Evolutionary conservation across 2,888 invertebrate species (phyloP), one percentile per base, ranked within the genome.

Genomic region (Idaea straminata): DNA sequence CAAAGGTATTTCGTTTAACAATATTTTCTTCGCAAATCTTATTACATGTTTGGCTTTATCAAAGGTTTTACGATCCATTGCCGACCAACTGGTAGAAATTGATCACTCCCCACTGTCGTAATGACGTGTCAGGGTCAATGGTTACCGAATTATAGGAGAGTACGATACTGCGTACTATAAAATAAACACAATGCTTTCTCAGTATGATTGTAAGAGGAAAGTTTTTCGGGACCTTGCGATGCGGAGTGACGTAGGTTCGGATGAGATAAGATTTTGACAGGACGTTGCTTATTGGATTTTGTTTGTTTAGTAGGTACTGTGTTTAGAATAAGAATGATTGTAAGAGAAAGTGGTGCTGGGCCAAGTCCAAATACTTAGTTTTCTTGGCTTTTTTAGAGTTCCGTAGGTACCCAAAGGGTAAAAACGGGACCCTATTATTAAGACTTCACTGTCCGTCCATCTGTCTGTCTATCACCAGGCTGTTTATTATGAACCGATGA

Each of bases 1-100:
- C 7, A 35, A 60, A 60, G 35, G 15, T 25, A 47, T 47, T 47
- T 47, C 47, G 47, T 10, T 47, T 47, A 47, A 47, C 47, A 35
- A 57, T 62, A 47, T 47, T 62, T 59, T 59, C 16, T 15, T n/a
- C 15, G 38, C n/a, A 58, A 63, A 57, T 15, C 36, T 38, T 64
- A 62, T 64, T 57, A 35, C 63, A 68, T 61, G 16, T 59, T 47
- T 47, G 63, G 67, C 71, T 81, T 77, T 80, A 82, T 78, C 78
- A 76, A 75, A 72, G 78, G 72, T 79, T 77, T 85, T 82, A 86
- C 75, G 81, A 81, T 67, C 68, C 73, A 75, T 74, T 77, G 74
- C 75, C 76, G 77, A 76, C 77, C 77, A 73, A 77, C 76, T 78
- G 77, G 76, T 78, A 72, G 75, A 78, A 82, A 83, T 84, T 84